Evolutionary conservation across 2,113 vertebrate genomes (phyloP).

Genomic region (Periophthalmus modestus): DNA sequence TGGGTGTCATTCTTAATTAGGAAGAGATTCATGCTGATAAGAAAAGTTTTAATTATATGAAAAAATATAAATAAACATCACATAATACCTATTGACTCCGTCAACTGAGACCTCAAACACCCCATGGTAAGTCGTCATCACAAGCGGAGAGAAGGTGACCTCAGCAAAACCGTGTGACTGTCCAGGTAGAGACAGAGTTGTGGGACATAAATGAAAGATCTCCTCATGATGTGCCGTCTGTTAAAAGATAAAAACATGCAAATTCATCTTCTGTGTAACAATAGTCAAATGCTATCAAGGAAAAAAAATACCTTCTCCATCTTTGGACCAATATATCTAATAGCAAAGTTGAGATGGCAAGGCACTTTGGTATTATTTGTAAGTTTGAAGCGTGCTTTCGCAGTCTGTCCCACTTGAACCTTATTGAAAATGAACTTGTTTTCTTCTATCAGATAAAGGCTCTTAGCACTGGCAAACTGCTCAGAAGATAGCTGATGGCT

Average conservation of each 20-base stretch:
- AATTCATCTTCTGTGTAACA: background rate
- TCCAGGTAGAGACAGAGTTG: slow-evolving; percentile 75
- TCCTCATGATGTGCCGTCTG: slow-evolving; percentile 67
- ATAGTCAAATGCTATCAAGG: background rate
- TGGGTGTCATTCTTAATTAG: slow-evolving; percentile 39
- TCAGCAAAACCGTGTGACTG: slow-evolving; percentile 78
- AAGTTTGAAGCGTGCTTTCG: slow-evolving; percentile 85
- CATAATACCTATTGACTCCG: slow-evolving; percentile 72
- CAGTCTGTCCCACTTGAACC: slow-evolving; percentile 76
- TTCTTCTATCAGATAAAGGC: slow-evolving; percentile 84
- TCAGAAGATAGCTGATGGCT: slow-evolving; percentile 67
- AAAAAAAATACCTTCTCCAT: slow-evolving; percentile 62
- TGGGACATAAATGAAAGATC: slow-evolving; percentile 79
- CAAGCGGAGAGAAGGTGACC: slow-evolving; percentile 81
- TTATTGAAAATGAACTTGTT: slow-evolving; percentile 88
- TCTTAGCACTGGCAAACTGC: slow-evolving; percentile 59
- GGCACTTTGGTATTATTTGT: slow-evolving; percentile 80
- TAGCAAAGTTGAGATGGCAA: slow-evolving; percentile 74
- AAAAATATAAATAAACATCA: background rate
- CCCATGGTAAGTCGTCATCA: slow-evolving; percentile 80
- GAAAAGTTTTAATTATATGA: no score
- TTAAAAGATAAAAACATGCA: background rate
- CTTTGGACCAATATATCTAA: slow-evolving; percentile 76
- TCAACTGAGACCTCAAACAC: slow-evolving; percentile 83
- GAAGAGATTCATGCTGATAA: background rate